phyloP scores from a whole-genome alignment of 2,113 vertebrate genomes.

The Struthidea cinerea region DNA sequence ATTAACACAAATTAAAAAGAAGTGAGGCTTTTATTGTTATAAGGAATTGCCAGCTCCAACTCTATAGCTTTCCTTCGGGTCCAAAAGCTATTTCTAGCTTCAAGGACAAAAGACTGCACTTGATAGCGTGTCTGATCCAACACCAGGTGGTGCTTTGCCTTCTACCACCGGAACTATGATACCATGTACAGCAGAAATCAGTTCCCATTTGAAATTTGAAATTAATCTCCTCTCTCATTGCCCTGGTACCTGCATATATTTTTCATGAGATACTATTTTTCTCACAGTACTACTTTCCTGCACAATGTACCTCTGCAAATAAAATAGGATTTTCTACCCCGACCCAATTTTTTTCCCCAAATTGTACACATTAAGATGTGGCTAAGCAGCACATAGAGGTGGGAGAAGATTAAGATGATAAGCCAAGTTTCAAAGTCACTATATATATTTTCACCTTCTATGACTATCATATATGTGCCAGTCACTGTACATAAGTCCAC shows the following conservation, averaged over 20 bases:
- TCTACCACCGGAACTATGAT: not conserved
- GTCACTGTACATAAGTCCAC: rapidly evolving
- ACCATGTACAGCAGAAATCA: not conserved
- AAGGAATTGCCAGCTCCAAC: not conserved
- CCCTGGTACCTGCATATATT: not conserved
- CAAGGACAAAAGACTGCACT: not conserved
- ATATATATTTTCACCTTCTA: not conserved
- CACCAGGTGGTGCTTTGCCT: not conserved
- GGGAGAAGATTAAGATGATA: not conserved
- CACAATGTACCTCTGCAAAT: not conserved
- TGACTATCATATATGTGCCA: not conserved
- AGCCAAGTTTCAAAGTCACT: not conserved
- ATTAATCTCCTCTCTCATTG: not conserved
- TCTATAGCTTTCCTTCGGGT: not conserved
- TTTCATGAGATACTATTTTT: not conserved
- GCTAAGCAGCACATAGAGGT: not conserved
- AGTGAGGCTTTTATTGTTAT: not conserved
- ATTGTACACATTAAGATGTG: not conserved
- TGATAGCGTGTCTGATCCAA: not conserved
- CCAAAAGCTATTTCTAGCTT: not conserved
- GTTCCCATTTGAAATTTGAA: not conserved
- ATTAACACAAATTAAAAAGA: not conserved
- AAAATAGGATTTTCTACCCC: not conserved
- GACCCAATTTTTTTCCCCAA: not conserved
- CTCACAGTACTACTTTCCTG: not conserved